phyloP scores from a whole-genome alignment of 2,797 vertebrate species.

The Schizothorax lantsangensis region DNA sequence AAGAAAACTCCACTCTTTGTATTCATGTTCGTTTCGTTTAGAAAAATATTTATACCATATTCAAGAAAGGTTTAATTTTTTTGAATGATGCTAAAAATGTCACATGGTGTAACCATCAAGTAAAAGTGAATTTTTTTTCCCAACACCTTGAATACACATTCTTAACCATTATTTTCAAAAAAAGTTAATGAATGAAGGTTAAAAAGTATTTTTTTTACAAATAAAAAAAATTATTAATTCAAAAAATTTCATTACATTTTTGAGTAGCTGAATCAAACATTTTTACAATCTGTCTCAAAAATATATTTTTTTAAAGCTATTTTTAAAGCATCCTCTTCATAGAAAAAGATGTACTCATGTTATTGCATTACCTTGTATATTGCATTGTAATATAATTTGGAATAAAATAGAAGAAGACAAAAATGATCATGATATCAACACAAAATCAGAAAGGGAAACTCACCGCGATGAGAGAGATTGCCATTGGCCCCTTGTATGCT shows the following conservation, averaged over 20 bases:
- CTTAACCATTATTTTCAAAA: background rate
- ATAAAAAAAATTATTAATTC: background rate
- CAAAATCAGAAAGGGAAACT: conserved; percentile 61
- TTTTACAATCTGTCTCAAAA: background rate
- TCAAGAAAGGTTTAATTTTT: background rate
- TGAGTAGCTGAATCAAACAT: background rate
- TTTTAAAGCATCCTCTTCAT: background rate
- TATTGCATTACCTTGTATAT: background rate
- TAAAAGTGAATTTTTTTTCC: too few relatives aligned
- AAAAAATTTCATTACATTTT: background rate
- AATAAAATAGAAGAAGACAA: background rate
- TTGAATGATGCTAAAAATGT: background rate
- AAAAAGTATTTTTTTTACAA: background rate
- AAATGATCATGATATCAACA: background rate
- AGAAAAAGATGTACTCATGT: background rate
- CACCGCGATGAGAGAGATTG: conserved; percentile 94
- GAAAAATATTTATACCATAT: background rate
- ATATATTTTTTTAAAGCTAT: background rate
- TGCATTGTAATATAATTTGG: background rate
- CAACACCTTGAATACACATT: background rate
- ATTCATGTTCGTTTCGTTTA: background rate
- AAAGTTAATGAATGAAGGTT: background rate
- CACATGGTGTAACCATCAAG: background rate
- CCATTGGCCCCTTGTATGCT: conserved; percentile 82
- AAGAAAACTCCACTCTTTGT: background rate